Base-by-base conservation (phyloP, 2,113 vertebrate species). In the Chaenocephalus aceratus region DNA sequence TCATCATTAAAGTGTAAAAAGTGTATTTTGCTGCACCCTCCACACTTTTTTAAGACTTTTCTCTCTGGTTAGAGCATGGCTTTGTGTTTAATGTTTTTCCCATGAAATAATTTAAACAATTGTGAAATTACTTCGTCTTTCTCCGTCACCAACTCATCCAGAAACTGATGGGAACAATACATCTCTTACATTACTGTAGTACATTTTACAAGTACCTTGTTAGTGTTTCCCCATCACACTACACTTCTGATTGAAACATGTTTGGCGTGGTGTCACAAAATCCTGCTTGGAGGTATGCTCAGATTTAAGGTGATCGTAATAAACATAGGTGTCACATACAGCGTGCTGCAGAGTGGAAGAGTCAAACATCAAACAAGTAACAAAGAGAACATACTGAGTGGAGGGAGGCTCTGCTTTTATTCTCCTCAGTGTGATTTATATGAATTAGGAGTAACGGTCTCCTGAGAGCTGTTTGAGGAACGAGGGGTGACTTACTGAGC, bases 381-480 rank as follows among this genome's bases (percentile, higher is more conserved):
- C 5, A 64, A 30, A 1, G 6, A 18, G 12, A 66, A 41, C 15
- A 53, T 3, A 11, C 21, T 44, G 2, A 49, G 7, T 14, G 4
- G 18, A 63, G 49, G 14, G 45, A 7, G 23, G 26, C 16, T 9
- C 49, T 75, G 16, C 14, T 44, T 60, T 84, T 59, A 72, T 80
- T 63, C 36, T 73, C 36, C 45, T 79, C 11, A 30, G 34, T 2
- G 13, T 36, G 18, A 67, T 56, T 54, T 54, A 71, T 45, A 41
- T 15, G 54, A 69, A 48, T 73, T 45, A 69, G 51, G 48, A 65
- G 73, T 45, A 72, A 79, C 51, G 11, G 9, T 87, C 80, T 77
- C 64, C 74, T 79, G 75, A 76, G 71, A 73, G 76, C 54, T 23
- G 18, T 79, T 81, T 67, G 12, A 73, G 79, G 45, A 66, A 78